A percentile compares a stretch with the other conserved stretches of the same genome.
Evolutionary conservation across 1,140 invertebrate species (phyloP).

Genomic region (Proales similis): DNA sequence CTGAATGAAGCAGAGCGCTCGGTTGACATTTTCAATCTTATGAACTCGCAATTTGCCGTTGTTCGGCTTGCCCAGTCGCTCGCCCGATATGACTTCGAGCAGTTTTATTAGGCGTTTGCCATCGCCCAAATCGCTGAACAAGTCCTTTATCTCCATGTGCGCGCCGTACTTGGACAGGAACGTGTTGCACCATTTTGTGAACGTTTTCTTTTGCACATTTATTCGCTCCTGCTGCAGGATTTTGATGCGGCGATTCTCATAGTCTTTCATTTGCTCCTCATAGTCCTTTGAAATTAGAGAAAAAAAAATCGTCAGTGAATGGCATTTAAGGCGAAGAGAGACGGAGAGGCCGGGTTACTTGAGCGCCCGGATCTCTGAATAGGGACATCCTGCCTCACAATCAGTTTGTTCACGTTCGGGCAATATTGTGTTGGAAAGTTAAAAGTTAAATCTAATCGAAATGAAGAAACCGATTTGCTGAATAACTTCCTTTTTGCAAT

Average conservation of each 20-base stretch:
- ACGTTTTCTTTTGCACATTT: slow-evolving; percentile 98
- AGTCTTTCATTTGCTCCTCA: slow-evolving; percentile 58
- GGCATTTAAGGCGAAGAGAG: too few species aligned
- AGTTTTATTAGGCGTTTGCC: slow-evolving; percentile 89
- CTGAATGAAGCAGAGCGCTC: slow-evolving; percentile 89
- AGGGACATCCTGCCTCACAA: too few species aligned
- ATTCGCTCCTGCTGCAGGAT: slow-evolving; percentile 90
- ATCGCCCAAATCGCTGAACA: slow-evolving; percentile 90
- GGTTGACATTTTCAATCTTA: slow-evolving; percentile 99
- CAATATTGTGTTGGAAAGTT: too few species aligned
- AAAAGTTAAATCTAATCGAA: too few species aligned
- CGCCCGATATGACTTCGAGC: slow-evolving; percentile 95
- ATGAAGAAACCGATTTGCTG: too few species aligned
- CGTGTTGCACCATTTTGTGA: slow-evolving; percentile 99
- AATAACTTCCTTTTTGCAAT: too few species aligned
- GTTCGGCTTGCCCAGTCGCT: slow-evolving; percentile 91
- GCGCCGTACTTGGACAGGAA: slow-evolving; percentile 73
- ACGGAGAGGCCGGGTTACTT: too few species aligned
- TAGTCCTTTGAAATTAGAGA: neutral
- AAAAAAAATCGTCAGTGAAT: neutral
- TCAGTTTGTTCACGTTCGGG: too few species aligned
- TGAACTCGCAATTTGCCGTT: slow-evolving; percentile 93
- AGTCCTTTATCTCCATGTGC: slow-evolving; percentile 69
- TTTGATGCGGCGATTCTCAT: slow-evolving; percentile 89
- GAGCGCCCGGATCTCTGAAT: slow-evolving; percentile 4